These are phyloP conservation scores for Pangasianodon hypophthalmus DNA, from an alignment of 2,113 vertebrate genomes.

Conservation along the genomic window DNA sequence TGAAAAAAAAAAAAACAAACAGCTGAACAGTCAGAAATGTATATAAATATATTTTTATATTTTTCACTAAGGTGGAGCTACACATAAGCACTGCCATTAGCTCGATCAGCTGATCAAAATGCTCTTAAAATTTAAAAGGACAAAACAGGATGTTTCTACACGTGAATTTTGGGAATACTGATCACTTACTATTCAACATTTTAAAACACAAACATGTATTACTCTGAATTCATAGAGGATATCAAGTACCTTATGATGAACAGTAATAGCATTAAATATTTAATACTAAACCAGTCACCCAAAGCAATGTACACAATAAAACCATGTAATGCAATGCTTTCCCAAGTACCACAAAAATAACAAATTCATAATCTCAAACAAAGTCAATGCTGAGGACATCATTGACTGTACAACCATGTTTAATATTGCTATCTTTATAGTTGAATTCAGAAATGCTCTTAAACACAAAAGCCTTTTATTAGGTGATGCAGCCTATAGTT, in stretches of 20 bases:
- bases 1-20: background rate
- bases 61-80: background rate
- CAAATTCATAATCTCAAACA: background rate
- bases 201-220: background rate
- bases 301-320: background rate
- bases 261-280: background rate
- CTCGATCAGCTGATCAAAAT: background rate
- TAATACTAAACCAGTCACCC: background rate
- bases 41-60: background rate
- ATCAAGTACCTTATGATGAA: background rate
- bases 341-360: background rate
- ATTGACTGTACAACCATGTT: background rate
- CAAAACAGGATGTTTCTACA: background rate
- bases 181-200: background rate
- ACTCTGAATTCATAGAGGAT: background rate
- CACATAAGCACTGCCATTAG: background rate
- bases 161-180: background rate
- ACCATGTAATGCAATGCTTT: background rate
- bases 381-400: background rate
- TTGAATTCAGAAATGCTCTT: background rate
- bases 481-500: background rate
- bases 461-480: background rate
- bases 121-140: background rate
- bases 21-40: background rate
- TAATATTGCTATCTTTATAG: background rate